A percentile compares a stretch with the other conserved stretches of the same genome.
Conservation (phyloP, 2,113 vertebrate genomes). For the Riparia riparia region DNA sequence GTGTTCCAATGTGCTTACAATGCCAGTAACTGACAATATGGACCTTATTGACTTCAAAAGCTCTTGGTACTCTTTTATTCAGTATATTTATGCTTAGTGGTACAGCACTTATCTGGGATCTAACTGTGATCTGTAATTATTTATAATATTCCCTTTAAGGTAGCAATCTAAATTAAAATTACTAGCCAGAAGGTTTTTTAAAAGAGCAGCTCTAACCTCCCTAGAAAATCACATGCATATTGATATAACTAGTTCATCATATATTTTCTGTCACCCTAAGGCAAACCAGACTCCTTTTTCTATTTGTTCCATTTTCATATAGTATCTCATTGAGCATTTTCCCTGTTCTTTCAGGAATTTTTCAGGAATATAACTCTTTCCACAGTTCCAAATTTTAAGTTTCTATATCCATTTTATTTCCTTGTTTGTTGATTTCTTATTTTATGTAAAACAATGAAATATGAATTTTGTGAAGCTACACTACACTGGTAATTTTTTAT, state of each 20-base stretch:
- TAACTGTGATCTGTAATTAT: conserved; percentile 64
- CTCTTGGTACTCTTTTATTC: conserved; percentile 13
- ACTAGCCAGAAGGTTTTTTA: conserved; percentile 52
- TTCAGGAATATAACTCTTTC: not conserved
- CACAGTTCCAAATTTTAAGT: not conserved
- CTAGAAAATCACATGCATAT: conserved; percentile 42
- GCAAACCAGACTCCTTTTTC: not conserved
- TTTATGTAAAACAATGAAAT: not conserved
- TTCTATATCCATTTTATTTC: not conserved
- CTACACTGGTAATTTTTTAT: not conserved
- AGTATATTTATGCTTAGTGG: conserved; percentile 30
- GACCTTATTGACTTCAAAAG: not conserved
- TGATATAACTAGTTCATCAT: conserved; percentile 44
- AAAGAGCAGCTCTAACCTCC: not conserved
- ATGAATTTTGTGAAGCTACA: not conserved
- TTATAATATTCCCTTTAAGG: conserved; percentile 65
- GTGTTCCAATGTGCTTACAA: not conserved
- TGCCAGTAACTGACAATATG: conserved; percentile 6
- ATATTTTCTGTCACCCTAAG: conserved; percentile 3
- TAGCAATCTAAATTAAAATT: conserved; percentile 65
- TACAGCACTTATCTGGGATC: conserved; percentile 34
- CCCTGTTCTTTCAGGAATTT: not conserved
- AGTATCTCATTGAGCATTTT: not conserved
- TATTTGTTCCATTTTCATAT: not conserved
- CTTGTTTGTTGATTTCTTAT: conserved; percentile 1